Base-by-base conservation (phyloP, 1,140 invertebrate genomes). In the Drosophila equinoxialis region DNA sequence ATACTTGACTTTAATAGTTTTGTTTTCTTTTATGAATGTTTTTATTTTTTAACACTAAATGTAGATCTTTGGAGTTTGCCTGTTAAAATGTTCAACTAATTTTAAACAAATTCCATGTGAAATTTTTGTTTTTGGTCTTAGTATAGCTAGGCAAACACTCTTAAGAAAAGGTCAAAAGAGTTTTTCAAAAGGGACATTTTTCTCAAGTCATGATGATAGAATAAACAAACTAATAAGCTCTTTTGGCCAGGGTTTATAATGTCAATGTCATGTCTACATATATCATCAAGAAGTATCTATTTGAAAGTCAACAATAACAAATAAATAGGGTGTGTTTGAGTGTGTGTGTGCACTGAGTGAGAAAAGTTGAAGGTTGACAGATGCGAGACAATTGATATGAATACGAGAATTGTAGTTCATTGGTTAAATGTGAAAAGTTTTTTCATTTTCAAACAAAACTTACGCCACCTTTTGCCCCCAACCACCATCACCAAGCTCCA, bases 61-160 rank as follows among this genome's bases (percentile, higher is more conserved):
- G n/a, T 69, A 64, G 39, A 66, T 66, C 41, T 75, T 75, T 75
- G 48, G 61, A 63, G 60, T 63, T 69, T 63, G 45, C 69, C 66
- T 58, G 71, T 20, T 41, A 69, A 63, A 64, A 35, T 42, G 55
- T 14, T 1, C 73, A 60, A 71, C 74, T 69, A 64, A 60, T 60
- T 60, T 17, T 57, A 42, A 57, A 65, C 63, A 20, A 66, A 37
- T 51, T 8, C 7, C 8, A 37, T 37, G 30, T 30, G 6, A 30
- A 30, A 6, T 30, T 30, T 0, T 20, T 7, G 13, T 57, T 65
- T 8, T 10, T 37, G 8, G 10, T 8, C 35, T 37, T 37, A 11
- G 35, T 3, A 11, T 37, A 48, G 4, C 30, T 30, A 30, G 3
- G 14, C 45, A 48, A 48, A 48, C 20, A 48, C 45, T 8, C 45